Evolutionary conservation across 2,113 vertebrate species (phyloP).

Genomic region (human): DNA sequence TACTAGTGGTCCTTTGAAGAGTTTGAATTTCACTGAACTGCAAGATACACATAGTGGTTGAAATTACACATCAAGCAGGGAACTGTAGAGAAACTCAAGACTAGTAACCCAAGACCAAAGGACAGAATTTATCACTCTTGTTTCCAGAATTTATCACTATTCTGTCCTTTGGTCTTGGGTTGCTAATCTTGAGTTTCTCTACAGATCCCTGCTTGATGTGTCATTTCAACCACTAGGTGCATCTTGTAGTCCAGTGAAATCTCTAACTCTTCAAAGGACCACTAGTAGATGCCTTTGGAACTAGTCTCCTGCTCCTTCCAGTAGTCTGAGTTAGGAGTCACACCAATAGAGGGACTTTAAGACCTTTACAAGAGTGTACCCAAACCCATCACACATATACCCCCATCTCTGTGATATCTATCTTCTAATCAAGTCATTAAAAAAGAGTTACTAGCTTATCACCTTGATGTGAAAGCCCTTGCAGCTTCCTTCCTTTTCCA

Average conservation of each 20-base stretch:
- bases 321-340: not conserved
- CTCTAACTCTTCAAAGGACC: not conserved
- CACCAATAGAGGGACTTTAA: not conserved
- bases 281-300: not conserved
- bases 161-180: not conserved
- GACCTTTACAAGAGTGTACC: not conserved
- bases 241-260: not conserved
- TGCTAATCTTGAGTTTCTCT: not conserved
- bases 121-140: not conserved
- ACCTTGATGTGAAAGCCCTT: not conserved
- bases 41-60: not conserved
- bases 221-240: not conserved
- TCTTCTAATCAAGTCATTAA: not conserved
- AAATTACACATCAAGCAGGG: not conserved
- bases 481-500: not conserved
- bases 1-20: not conserved
- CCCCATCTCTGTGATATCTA: not conserved
- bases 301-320: not conserved
- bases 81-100: not conserved
- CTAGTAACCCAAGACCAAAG: not conserved
- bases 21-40: not conserved
- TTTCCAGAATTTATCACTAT: not conserved
- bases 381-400: not conserved
- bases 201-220: not conserved
- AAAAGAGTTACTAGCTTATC: not conserved